A percentile compares a stretch with the other conserved stretches of the same genome.
Evolutionary conservation across 1,140 invertebrate genomes (phyloP).

Genomic region (Aphelenchoides avenae): DNA sequence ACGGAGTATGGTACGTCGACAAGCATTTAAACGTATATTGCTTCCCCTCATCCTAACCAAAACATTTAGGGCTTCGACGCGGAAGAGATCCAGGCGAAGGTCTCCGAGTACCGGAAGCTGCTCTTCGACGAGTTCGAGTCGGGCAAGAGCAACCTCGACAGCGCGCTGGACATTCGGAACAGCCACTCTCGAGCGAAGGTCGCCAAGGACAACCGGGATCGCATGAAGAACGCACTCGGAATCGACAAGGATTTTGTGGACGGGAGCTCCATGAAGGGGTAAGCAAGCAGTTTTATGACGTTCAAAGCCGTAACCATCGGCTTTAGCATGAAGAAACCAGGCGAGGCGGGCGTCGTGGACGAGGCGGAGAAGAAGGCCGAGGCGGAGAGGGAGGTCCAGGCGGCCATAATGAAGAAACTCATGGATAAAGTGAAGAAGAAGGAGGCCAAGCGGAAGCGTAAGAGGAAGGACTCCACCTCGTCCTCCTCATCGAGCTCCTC

Average conservation of each 20-base stretch:
- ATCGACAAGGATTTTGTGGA: conserved; percentile 51
- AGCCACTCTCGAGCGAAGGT: conserved; percentile 43
- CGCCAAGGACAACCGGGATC: conserved; percentile 42
- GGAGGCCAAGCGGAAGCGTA: conserved; percentile 21
- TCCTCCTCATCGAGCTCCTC: conserved; percentile 26
- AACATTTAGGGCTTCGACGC: conserved; percentile 66
- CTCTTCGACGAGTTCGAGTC: conserved; percentile 69
- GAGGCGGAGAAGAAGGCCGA: conserved; percentile 12
- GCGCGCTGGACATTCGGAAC: conserved; percentile 46
- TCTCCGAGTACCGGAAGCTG: conserved; percentile 74
- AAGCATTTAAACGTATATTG: too few relatives aligned
- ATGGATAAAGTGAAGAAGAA: conserved; percentile 37
- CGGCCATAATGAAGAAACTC: conserved; percentile 30
- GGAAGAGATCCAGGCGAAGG: conserved; percentile 75
- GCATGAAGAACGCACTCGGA: conserved; percentile 47
- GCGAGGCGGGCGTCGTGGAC: conserved; percentile 21
- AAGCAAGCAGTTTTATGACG: conserved; percentile 1
- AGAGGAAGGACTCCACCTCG: conserved; percentile 22
- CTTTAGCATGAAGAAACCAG: conserved; percentile 43
- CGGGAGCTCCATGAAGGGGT: conserved; percentile 41
- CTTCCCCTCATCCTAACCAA: background rate
- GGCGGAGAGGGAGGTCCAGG: conserved; percentile 34
- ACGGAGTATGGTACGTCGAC: too few relatives aligned
- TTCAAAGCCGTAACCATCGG: background rate
- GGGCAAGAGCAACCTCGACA: conserved; percentile 57